phyloP scores from a whole-genome alignment of 2,113 vertebrate genomes.

The Eptesicus fuscus region DNA sequence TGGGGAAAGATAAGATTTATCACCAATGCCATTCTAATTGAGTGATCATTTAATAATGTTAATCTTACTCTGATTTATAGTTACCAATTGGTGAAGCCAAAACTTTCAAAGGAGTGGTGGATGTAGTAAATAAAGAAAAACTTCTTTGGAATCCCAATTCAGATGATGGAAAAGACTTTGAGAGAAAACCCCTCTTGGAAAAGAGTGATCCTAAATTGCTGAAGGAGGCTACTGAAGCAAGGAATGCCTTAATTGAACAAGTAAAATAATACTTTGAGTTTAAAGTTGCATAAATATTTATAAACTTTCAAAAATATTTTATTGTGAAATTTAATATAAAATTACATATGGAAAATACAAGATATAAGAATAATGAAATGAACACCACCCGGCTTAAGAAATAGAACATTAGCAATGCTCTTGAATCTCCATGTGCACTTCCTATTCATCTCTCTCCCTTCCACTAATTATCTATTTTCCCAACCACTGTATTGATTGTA shows the following conservation, averaged over 20 bases:
- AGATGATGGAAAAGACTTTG: slow-evolving; percentile 89
- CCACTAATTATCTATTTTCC: neutral
- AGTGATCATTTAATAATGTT: slow-evolving; percentile 4
- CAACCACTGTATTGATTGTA: neutral
- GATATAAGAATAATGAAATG: neutral
- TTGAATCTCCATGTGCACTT: neutral
- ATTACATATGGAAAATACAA: neutral
- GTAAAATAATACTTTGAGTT: slow-evolving; percentile 84
- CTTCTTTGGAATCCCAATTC: slow-evolving; percentile 84
- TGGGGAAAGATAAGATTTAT: neutral
- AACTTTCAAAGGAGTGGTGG: slow-evolving; percentile 91
- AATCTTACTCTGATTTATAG: slow-evolving; percentile 38
- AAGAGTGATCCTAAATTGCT: slow-evolving; percentile 84
- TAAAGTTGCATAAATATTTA: slow-evolving; percentile 24
- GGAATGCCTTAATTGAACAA: slow-evolving; percentile 93
- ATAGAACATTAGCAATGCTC: neutral
- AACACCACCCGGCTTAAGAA: neutral
- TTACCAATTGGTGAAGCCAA: slow-evolving; percentile 89
- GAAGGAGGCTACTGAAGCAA: slow-evolving; percentile 85
- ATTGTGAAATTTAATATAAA: slow-evolving; percentile 7
- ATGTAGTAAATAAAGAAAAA: slow-evolving; percentile 90
- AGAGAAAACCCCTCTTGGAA: slow-evolving; percentile 80
- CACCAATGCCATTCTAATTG: neutral
- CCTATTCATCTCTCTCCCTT: neutral
- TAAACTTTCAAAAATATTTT: neutral